phyloP scores from a whole-genome alignment of 2,113 vertebrate genomes.

The Pyrgilauda ruficollis region DNA sequence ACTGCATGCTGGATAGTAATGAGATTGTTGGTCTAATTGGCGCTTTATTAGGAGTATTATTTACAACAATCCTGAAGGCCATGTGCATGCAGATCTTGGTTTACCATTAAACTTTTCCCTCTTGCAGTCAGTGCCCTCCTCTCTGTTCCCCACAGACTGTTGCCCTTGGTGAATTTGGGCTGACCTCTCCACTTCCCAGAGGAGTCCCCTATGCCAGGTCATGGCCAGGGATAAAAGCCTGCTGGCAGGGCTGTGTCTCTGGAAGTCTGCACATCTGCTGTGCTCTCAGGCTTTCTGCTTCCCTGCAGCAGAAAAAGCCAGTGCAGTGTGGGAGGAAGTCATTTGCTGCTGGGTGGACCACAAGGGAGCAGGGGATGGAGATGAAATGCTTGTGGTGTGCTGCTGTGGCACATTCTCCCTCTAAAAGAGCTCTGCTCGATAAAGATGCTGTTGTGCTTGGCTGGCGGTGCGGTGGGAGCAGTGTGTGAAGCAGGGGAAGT shows the following conservation, averaged over 20 bases:
- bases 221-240: not conserved
- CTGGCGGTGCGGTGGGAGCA: not conserved
- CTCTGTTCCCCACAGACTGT: not conserved
- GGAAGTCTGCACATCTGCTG: not conserved
- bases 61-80: constrained; percentile 37
- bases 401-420: constrained; percentile 32
- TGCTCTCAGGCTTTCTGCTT: not conserved
- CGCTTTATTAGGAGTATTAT: constrained; percentile 59
- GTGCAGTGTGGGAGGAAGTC: not conserved
- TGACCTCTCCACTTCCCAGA: not conserved
- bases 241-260: not conserved
- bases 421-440: not conserved
- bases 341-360: not conserved
- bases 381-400: constrained; percentile 58
- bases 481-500: not conserved
- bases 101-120: not conserved
- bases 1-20: not conserved
- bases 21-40: constrained; percentile 28
- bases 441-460: not conserved
- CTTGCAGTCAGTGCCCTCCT: not conserved
- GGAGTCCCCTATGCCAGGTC: not conserved
- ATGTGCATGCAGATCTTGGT: not conserved
- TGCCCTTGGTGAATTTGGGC: not conserved
- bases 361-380: constrained; percentile 31
- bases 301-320: not conserved